Evolutionary conservation across 2,888 invertebrate genomes (phyloP).

Genomic region (Calameuta pallipes): DNA sequence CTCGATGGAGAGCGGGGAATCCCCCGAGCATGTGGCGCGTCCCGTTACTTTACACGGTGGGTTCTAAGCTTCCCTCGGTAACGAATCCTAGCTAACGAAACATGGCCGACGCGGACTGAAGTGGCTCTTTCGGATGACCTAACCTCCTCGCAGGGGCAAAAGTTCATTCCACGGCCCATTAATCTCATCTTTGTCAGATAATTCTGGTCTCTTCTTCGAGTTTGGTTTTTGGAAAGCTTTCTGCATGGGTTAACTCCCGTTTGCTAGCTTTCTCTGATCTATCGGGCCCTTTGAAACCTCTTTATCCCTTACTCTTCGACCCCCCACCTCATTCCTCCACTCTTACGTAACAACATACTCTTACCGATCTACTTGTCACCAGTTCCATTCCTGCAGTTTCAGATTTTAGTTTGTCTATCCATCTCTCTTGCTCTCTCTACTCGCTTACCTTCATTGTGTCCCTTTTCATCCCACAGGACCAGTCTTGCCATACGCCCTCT

Average conservation of each 20-base stretch:
- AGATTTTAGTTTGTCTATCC: neutral
- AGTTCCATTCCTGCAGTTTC: neutral
- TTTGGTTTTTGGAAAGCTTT: slow-evolving; percentile 19
- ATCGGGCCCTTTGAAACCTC: neutral
- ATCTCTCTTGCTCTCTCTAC: neutral
- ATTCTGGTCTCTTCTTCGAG: slow-evolving; percentile 29
- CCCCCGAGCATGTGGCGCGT: neutral
- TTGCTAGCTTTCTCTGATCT: too few relatives aligned
- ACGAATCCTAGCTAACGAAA: neutral
- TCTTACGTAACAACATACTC: neutral
- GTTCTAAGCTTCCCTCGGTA: neutral
- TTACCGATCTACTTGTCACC: neutral
- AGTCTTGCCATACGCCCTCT: neutral
- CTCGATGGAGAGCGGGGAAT: neutral
- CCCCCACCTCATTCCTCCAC: neutral
- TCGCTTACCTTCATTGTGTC: neutral
- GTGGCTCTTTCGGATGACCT: neutral
- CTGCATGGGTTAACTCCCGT: neutral
- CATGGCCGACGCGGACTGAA: neutral
- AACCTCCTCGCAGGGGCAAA: slow-evolving; percentile 1
- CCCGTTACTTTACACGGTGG: neutral
- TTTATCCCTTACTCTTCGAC: neutral
- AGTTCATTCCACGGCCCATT: slow-evolving; percentile 32
- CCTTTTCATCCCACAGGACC: neutral
- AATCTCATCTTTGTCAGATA: slow-evolving; percentile 38